A percentile compares a stretch with the other conserved stretches of the same genome.
These are phyloP conservation scores for Mesorhabditis sp. DNA, from an alignment of 2,888 invertebrate genomes.

Conservation along the genomic window DNA sequence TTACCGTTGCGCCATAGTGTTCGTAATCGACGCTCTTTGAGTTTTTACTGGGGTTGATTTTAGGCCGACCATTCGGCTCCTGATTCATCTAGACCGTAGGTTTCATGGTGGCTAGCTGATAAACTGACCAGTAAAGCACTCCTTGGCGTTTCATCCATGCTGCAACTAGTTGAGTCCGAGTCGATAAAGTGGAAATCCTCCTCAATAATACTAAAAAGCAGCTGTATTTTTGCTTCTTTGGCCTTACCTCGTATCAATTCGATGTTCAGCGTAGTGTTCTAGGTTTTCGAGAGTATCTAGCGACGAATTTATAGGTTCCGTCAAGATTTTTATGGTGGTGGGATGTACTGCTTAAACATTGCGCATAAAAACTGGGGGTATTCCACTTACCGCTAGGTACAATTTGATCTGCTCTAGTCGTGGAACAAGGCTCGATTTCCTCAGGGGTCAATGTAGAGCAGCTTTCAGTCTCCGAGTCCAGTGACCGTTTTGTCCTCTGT, in stretches of 20 bases:
- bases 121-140: neutral
- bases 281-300: neutral
- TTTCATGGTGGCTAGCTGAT: too few species aligned
- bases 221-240: neutral
- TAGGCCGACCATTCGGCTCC: too few species aligned
- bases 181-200: neutral
- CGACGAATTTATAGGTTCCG: neutral
- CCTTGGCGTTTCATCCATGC: constrained; percentile 2
- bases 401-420: too few species aligned
- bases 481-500: neutral
- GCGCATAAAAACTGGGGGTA: too few species aligned
- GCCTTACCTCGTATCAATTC: neutral
- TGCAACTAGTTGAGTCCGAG: neutral
- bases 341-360: too few species aligned
- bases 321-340: neutral
- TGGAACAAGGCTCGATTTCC: too few species aligned
- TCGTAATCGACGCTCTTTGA: neutral
- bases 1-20: neutral
- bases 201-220: neutral
- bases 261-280: neutral
- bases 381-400: too few species aligned
- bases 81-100: too few species aligned
- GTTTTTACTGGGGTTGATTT: too few species aligned
- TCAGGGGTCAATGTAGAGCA: too few species aligned
- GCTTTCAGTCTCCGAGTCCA: too few species aligned